Conservation (phyloP, 2,797 vertebrate genomes). For the Allobates femoralis region DNA sequence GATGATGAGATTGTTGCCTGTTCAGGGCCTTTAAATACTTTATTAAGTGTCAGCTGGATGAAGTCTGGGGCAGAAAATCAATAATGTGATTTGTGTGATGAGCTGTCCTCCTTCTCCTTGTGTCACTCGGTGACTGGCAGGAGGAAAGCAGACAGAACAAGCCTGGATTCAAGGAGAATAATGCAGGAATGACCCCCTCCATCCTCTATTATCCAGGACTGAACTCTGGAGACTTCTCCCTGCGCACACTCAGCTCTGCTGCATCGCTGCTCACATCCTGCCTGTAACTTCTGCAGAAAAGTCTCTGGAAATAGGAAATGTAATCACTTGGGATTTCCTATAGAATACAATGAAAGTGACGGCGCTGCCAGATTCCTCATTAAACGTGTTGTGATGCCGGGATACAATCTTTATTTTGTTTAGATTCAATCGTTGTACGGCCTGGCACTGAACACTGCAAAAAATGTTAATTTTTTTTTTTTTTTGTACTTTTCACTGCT, state of each 20-base stretch:
- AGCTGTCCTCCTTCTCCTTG: background rate
- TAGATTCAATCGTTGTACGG: background rate
- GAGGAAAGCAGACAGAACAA: background rate
- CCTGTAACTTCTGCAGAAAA: background rate
- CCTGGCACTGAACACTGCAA: background rate
- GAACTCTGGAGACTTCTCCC: background rate
- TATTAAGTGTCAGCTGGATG: conserved; percentile 8
- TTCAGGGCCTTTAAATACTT: conserved; percentile 13
- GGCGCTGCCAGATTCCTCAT: background rate
- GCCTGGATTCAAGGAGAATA: background rate
- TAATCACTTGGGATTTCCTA: background rate
- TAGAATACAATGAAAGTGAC: background rate
- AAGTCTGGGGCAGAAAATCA: background rate
- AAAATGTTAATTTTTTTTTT: no score
- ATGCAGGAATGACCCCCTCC: background rate
- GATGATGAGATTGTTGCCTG: background rate
- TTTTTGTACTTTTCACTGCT: no score
- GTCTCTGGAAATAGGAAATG: background rate
- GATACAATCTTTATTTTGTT: background rate
- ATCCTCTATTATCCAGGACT: background rate
- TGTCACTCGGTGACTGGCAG: background rate
- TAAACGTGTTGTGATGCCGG: background rate
- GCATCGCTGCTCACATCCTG: background rate
- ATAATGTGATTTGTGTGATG: conserved; percentile 11
- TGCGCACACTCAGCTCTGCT: background rate